Evolutionary conservation across 2,113 vertebrate species (phyloP).

Genomic region (Saccopteryx leptura): DNA sequence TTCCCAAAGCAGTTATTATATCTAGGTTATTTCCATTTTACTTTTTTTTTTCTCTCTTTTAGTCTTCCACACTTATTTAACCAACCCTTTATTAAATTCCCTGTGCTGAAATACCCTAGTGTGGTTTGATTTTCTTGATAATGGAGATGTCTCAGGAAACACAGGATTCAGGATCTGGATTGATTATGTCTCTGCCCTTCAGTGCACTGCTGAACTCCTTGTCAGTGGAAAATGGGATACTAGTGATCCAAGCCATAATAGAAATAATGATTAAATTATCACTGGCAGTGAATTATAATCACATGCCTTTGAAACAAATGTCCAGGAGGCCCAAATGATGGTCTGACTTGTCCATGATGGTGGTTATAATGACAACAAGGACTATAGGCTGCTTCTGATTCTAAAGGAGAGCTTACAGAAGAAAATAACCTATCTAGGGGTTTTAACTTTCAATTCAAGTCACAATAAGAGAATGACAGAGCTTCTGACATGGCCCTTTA

Average conservation of each 20-base stretch:
- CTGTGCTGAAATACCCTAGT: conserved; percentile 29
- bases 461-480: neutral
- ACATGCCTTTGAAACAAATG: neutral
- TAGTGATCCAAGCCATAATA: neutral
- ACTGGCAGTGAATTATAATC: neutral
- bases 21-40: neutral
- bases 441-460: conserved; percentile 29
- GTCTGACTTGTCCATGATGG: neutral
- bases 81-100: conserved; percentile 22
- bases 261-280: conserved; percentile 46
- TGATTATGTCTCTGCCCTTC: conserved; percentile 9
- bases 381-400: conserved; percentile 24
- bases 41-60: conserved; percentile 1
- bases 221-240: neutral
- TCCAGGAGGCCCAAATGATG: neutral
- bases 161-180: conserved; percentile 22
- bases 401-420: conserved; percentile 1
- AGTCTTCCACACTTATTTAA: conserved; percentile 44
- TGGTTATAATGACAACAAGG: conserved; percentile 4
- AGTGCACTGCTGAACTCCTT: neutral
- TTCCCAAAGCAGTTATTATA: conserved; percentile 20
- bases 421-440: neutral
- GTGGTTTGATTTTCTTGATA: conserved; percentile 41
- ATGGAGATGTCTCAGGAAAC: neutral
- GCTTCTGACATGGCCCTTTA: neutral